phyloP scores from a whole-genome alignment of 1,140 invertebrate species.

The Druon quercuslanigerum region DNA sequence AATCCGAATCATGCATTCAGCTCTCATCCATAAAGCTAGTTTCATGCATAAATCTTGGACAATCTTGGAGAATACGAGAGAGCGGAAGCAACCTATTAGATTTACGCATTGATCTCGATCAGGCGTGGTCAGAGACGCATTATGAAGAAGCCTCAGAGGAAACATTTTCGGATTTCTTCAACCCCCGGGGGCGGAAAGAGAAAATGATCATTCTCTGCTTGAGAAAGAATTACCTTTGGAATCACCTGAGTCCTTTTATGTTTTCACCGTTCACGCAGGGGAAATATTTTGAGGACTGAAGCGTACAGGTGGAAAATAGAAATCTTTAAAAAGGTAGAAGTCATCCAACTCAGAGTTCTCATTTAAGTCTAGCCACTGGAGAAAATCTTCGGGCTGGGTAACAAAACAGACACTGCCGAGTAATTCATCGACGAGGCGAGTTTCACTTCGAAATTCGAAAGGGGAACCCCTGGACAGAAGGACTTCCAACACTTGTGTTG shows the following conservation, averaged over 20 bases:
- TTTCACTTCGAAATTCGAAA: constrained; percentile 1
- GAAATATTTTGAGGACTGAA: constrained; percentile 16
- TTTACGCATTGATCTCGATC: constrained; percentile 5
- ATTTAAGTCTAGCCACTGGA: constrained; percentile 16
- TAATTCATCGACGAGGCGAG: constrained; percentile 38
- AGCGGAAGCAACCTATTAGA: constrained; percentile 7
- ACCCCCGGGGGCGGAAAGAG: neutral
- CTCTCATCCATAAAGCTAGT: neutral
- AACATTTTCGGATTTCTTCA: neutral
- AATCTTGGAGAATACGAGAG: neutral
- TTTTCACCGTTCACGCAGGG: neutral
- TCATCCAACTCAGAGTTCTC: constrained; percentile 7
- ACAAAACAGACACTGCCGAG: constrained; percentile 36
- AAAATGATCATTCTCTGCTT: constrained; percentile 20
- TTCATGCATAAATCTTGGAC: neutral
- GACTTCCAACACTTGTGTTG: constrained; percentile 53
- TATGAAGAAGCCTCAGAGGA: neutral
- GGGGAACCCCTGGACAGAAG: constrained; percentile 26
- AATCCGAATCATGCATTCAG: neutral
- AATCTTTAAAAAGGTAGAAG: constrained; percentile 15
- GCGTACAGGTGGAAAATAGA: neutral
- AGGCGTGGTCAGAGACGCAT: neutral
- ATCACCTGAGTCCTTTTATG: neutral
- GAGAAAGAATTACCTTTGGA: constrained; percentile 6
- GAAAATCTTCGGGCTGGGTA: neutral